A percentile compares a stretch with the other conserved stretches of the same genome.
Evolutionary conservation across 2,113 vertebrate species (phyloP).

Genomic region (Climacteris rufus): DNA sequence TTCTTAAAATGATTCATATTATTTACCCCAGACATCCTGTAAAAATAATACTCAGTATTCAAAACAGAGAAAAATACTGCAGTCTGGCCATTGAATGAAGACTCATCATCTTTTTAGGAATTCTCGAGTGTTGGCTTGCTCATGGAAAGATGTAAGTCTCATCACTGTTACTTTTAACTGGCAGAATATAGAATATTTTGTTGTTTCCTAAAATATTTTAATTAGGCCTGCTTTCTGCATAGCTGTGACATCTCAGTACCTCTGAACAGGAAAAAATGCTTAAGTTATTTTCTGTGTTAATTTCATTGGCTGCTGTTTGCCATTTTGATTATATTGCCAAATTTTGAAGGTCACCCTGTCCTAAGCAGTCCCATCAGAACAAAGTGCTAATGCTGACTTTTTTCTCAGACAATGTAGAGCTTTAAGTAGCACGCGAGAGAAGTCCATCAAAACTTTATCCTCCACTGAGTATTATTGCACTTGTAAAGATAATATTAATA

Average conservation of each 20-base stretch:
- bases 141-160: background rate
- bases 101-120: background rate
- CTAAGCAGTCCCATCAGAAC: slow-evolving; percentile 20
- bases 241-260: background rate
- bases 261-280: background rate
- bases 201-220: background rate
- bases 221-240: background rate
- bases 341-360: slow-evolving; percentile 56
- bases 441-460: slow-evolving; percentile 61
- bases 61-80: background rate
- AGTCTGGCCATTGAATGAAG: background rate
- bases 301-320: background rate
- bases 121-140: background rate
- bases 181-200: background rate
- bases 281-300: background rate
- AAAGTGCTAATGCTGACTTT: slow-evolving; percentile 32
- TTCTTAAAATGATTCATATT: background rate
- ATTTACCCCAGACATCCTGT: background rate
- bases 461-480: slow-evolving; percentile 61
- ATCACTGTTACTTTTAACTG: background rate
- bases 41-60: background rate
- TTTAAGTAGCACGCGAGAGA: slow-evolving; percentile 31
- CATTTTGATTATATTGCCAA: slow-evolving; percentile 8
- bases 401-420: background rate
- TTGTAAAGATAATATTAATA: slow-evolving; percentile 77